Evolutionary conservation across 53 echinoderm and acorn worm species (phyloP).

Genomic region (Echinarachnius parma): DNA sequence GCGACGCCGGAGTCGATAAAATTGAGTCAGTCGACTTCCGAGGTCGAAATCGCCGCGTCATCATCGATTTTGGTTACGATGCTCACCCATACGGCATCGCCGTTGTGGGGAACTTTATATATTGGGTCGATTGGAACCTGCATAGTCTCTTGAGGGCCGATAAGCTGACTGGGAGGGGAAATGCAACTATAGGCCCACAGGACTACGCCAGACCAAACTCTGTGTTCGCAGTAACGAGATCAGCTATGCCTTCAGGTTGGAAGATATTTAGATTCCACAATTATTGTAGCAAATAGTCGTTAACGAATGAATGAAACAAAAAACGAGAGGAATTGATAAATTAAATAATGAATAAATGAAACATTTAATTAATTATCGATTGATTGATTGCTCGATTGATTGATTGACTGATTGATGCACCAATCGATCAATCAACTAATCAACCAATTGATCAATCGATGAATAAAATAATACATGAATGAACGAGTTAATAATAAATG

Average conservation of each 20-base stretch:
- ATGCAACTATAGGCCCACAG: slow-evolving; percentile 29
- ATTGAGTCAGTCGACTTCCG: slow-evolving; percentile 64
- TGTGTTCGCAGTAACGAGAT: slow-evolving; percentile 24
- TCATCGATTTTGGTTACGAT: slow-evolving; percentile 34
- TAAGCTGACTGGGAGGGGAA: slow-evolving; percentile 44
- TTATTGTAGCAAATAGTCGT: too few species aligned
- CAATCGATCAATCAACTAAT: too few species aligned
- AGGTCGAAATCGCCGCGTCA: slow-evolving; percentile 37
- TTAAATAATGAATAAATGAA: too few species aligned
- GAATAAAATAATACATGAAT: too few species aligned
- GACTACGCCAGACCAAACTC: slow-evolving; percentile 60
- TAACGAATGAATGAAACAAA: too few species aligned
- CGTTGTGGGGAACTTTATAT: slow-evolving; percentile 37
- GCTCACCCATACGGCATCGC: slow-evolving; percentile 61
- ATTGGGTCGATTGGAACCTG: slow-evolving; percentile 67
- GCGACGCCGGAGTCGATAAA: slow-evolving; percentile 51
- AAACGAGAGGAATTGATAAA: too few species aligned
- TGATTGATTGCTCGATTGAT: too few species aligned
- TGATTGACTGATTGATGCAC: too few species aligned
- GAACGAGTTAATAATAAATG: too few species aligned
- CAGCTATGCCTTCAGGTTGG: slow-evolving; percentile 11
- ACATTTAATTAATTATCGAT: too few species aligned
- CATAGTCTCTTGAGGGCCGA: slow-evolving; percentile 51
- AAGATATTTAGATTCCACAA: too few species aligned
- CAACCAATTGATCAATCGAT: too few species aligned